These are phyloP conservation scores for Limenitis camilla DNA, from an alignment of 2,888 invertebrate genomes.

Conservation along the genomic window DNA sequence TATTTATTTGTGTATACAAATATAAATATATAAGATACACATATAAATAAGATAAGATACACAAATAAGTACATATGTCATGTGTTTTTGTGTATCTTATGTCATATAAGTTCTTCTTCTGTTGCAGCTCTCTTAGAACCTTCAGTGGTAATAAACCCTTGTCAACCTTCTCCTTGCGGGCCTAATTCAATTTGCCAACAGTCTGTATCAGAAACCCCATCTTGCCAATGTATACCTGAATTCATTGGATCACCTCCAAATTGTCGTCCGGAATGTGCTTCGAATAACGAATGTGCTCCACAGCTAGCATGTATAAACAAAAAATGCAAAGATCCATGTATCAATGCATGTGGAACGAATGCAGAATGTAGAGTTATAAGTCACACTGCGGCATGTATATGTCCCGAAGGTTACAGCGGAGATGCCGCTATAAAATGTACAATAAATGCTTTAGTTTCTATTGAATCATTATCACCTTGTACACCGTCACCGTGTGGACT, in stretches of 20 bases:
- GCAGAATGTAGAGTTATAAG: conserved; percentile 85
- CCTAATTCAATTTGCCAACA: conserved; percentile 79
- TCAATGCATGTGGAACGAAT: conserved; percentile 81
- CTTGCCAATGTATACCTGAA: conserved; percentile 80
- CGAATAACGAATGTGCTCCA: conserved; percentile 81
- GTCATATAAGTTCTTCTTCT: conserved; percentile 3
- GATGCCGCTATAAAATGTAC: conserved; percentile 82
- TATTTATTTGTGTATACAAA: too few relatives aligned
- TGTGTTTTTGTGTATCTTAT: neutral
- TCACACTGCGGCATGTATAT: conserved; percentile 82
- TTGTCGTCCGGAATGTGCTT: conserved; percentile 82
- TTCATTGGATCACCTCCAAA: conserved; percentile 82
- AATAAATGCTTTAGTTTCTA: conserved; percentile 33
- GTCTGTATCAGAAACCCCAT: conserved; percentile 73
- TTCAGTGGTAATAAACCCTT: conserved; percentile 70
- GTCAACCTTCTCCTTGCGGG: conserved; percentile 85
- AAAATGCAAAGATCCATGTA: conserved; percentile 85
- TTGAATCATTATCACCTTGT: conserved; percentile 68
- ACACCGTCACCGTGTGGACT: conserved; percentile 77
- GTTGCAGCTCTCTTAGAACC: conserved; percentile 43
- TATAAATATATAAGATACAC: too few relatives aligned
- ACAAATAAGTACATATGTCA: too few relatives aligned
- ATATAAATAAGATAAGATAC: too few relatives aligned
- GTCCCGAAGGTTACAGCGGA: conserved; percentile 79
- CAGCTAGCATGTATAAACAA: conserved; percentile 82